Percentiles rank a stretch among this genome's conserved stretches.
Conservation (phyloP, 2,113 vertebrate species). For the Pteronura brasiliensis region DNA sequence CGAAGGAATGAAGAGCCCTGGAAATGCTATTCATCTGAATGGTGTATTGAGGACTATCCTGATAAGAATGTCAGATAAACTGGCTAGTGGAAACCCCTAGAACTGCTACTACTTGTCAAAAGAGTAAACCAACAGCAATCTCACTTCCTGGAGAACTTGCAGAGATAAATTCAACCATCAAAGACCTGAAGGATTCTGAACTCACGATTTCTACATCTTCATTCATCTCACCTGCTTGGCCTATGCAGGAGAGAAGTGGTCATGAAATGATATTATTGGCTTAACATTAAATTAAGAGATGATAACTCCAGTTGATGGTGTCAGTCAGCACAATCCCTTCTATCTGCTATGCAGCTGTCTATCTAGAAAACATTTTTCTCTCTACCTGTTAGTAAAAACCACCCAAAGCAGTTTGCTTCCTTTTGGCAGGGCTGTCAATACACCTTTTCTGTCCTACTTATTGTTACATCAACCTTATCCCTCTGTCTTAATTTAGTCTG, state of each 20-base stretch:
- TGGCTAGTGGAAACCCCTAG: background rate
- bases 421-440: background rate
- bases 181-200: background rate
- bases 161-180: background rate
- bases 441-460: background rate
- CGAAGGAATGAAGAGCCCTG: background rate
- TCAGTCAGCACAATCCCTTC: background rate
- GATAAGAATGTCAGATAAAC: background rate
- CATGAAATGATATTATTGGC: background rate
- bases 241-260: background rate
- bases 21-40: background rate
- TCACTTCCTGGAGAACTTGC: background rate
- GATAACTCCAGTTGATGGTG: background rate
- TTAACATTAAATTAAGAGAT: background rate
- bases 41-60: background rate
- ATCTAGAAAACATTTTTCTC: slow-evolving; percentile 14
- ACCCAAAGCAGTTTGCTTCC: background rate
- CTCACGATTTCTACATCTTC: background rate
- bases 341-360: background rate
- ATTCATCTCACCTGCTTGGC: background rate
- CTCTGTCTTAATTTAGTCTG: background rate
- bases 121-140: background rate
- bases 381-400: background rate
- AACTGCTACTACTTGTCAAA: background rate
- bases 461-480: background rate